phyloP scores from a whole-genome alignment of 2,888 invertebrate genomes.

The Lycia hirtaria region DNA sequence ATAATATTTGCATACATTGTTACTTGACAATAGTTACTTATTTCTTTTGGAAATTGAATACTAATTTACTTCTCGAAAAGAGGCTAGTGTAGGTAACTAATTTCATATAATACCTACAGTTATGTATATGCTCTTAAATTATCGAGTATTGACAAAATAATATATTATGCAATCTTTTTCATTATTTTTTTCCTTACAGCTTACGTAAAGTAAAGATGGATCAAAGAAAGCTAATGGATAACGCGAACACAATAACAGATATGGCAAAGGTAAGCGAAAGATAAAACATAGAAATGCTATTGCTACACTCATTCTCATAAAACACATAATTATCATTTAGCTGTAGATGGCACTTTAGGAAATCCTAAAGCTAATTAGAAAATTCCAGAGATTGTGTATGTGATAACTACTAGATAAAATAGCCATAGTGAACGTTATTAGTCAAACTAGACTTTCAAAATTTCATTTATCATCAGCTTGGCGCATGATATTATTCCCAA shows the following conservation, averaged over 20 bases:
- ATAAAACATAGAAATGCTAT: constrained; percentile 47
- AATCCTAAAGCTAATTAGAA: constrained; percentile 41
- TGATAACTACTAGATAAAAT: neutral
- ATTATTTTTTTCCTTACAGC: constrained; percentile 87
- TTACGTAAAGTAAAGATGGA: constrained; percentile 99
- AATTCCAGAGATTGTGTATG: constrained; percentile 19
- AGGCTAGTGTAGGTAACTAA: too few species aligned
- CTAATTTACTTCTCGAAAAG: too few species aligned
- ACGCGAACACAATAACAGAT: constrained; percentile 99
- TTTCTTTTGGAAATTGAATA: too few species aligned
- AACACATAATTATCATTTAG: constrained; percentile 64
- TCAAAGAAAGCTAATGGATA: constrained; percentile 99
- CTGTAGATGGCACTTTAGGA: constrained; percentile 41
- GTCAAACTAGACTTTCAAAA: constrained; percentile 4
- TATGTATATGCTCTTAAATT: too few species aligned
- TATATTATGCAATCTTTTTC: too few species aligned
- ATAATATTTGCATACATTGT: too few species aligned
- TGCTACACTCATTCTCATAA: constrained; percentile 73
- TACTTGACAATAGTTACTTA: too few species aligned
- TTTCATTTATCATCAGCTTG: constrained; percentile 53
- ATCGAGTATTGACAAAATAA: too few species aligned
- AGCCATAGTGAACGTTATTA: neutral
- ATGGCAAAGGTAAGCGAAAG: constrained; percentile 97
- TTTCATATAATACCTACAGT: too few species aligned
- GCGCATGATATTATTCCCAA: constrained; percentile 47